A percentile compares a stretch with the other conserved stretches of the same genome.
These are phyloP conservation scores for Sminthurinus signatus DNA, from an alignment of 1,140 invertebrate species.

Conservation along the genomic window DNA sequence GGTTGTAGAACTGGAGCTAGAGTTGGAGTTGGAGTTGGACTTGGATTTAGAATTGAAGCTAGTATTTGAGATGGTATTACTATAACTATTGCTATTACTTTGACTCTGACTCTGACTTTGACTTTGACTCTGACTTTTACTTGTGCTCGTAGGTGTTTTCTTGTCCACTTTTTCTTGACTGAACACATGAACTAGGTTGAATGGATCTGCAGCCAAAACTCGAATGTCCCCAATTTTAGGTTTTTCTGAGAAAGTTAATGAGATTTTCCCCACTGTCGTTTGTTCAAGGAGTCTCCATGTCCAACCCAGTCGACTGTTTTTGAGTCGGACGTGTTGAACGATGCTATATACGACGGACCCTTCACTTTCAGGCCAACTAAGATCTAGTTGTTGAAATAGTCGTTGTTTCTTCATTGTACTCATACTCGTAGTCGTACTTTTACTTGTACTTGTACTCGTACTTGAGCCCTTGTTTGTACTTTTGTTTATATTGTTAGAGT, in stretches of 20 bases:
- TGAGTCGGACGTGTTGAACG: conserved; percentile 9
- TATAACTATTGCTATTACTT: neutral
- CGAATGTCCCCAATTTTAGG: conserved; percentile 9
- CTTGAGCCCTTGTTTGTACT: neutral
- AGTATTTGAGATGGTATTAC: neutral
- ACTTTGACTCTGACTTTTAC: neutral
- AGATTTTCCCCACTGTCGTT: conserved; percentile 6
- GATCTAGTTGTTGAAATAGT: conserved; percentile 3
- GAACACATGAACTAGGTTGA: conserved; percentile 5
- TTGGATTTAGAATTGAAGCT: no score
- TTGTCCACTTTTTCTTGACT: neutral
- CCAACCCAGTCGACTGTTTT: neutral
- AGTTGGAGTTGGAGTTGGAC: no score
- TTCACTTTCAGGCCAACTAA: conserved; percentile 1
- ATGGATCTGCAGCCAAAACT: neutral
- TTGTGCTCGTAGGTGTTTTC: neutral
- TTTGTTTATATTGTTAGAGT: neutral
- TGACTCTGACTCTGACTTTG: neutral
- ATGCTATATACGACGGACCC: conserved; percentile 1
- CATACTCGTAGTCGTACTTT: neutral
- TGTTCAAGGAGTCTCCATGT: conserved; percentile 12
- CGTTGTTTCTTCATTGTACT: neutral
- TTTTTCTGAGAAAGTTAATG: conserved; percentile 6
- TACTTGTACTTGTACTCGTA: no score
- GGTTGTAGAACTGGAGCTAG: no score